Conservation (phyloP, 2,888 invertebrate species). For the Drosophila buzzatii region DNA sequence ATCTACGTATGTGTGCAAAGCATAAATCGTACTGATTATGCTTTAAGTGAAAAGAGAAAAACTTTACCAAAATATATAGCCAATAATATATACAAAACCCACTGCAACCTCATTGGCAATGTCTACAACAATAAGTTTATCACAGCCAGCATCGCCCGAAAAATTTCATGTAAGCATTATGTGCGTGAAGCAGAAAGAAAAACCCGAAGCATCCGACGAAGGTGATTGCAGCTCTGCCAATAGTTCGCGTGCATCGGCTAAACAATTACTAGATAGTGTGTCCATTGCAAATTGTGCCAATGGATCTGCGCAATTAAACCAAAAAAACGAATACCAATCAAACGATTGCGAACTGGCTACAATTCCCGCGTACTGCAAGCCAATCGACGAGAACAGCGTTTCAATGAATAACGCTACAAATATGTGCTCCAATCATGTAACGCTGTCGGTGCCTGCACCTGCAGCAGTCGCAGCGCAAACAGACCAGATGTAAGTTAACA, state of each 20-base stretch:
- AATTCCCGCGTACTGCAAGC: neutral
- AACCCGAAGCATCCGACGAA: constrained; percentile 11
- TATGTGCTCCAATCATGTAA: constrained; percentile 10
- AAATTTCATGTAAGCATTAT: constrained; percentile 2
- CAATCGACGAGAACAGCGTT: constrained; percentile 6
- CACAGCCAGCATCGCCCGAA: constrained; percentile 1
- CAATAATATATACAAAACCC: neutral
- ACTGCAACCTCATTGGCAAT: neutral
- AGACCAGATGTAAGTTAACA: constrained; percentile 10
- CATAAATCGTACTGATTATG: neutral
- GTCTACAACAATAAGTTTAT: constrained; percentile 7
- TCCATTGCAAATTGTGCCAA: constrained; percentile 1
- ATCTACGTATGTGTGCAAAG: neutral
- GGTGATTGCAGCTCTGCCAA: constrained; percentile 2
- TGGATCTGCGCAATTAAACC: constrained; percentile 11
- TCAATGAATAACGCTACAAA: constrained; percentile 3
- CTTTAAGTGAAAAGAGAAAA: constrained; percentile 1
- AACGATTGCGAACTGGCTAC: neutral
- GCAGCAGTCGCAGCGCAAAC: constrained; percentile 1
- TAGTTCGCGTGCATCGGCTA: neutral
- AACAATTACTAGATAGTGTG: constrained; percentile 1
- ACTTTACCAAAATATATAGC: neutral
- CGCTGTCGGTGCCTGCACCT: constrained; percentile 1
- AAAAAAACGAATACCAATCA: neutral
- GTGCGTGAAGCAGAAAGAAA: constrained; percentile 14